Conservation (phyloP, 2,888 invertebrate genomes). For the Leucophora obtusa region DNA sequence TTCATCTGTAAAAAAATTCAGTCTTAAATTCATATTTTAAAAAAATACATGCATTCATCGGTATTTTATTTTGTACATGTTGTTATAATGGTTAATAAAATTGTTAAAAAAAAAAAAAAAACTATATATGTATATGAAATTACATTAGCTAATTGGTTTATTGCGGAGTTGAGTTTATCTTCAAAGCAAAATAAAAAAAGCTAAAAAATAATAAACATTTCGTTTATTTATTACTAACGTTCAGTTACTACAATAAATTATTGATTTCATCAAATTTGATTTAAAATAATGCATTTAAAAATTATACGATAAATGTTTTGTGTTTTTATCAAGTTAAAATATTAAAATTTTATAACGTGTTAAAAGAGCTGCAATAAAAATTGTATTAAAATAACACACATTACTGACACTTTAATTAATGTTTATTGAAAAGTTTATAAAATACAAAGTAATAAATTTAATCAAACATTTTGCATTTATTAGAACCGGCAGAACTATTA, state of each 20-base stretch:
- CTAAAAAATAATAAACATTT: no score
- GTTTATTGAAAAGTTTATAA: neutral
- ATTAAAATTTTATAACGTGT: neutral
- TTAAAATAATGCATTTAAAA: no score
- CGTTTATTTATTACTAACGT: no score
- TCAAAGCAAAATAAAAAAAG: neutral
- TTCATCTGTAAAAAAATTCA: neutral
- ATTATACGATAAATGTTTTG: no score
- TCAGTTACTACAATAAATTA: no score
- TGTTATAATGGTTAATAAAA: neutral
- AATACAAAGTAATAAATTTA: neutral
- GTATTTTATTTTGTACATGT: constrained; percentile 14
- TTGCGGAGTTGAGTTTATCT: neutral
- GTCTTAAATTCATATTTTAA: neutral
- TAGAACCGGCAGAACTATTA: no score
- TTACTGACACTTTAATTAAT: neutral
- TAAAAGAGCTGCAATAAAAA: neutral
- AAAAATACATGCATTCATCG: neutral
- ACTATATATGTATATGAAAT: constrained; percentile 1
- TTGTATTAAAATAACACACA: neutral
- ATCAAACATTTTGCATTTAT: no score
- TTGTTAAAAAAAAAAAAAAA: constrained; percentile 2
- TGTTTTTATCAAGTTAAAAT: neutral
- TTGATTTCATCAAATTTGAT: no score
- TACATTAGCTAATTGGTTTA: constrained; percentile 44